Conservation (phyloP, 2,797 vertebrate genomes). For the Thunnus albacares region DNA sequence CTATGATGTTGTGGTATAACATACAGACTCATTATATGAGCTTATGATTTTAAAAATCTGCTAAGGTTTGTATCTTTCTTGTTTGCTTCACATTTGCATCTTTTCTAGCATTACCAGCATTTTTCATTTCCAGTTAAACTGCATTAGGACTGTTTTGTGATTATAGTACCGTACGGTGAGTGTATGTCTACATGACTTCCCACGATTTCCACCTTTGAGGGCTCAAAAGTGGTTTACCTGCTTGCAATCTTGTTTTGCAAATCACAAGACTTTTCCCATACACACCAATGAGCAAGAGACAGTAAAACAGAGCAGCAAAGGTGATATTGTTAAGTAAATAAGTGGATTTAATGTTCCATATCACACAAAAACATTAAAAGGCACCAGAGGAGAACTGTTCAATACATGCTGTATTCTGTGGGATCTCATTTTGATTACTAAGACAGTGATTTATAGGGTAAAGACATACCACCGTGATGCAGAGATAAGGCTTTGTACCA, state of each 20-base stretch:
- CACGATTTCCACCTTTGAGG: not conserved
- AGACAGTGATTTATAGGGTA: slow-evolving; percentile 61
- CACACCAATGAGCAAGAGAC: slow-evolving; percentile 19
- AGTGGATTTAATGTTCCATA: slow-evolving; percentile 32
- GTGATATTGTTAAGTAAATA: slow-evolving; percentile 31
- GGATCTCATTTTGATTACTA: slow-evolving; percentile 56
- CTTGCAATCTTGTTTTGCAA: slow-evolving; percentile 23
- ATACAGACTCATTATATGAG: not conserved
- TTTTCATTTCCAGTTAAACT: not conserved
- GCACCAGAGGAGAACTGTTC: slow-evolving; percentile 24
- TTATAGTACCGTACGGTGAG: not conserved
- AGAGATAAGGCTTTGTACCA: slow-evolving; percentile 52
- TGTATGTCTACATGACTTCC: not conserved
- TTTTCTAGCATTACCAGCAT: not conserved
- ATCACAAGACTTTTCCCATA: slow-evolving; percentile 1
- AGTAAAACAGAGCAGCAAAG: slow-evolving; percentile 36
- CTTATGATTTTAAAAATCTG: not conserved
- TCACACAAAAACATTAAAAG: slow-evolving; percentile 42
- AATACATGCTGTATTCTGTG: slow-evolving; percentile 37
- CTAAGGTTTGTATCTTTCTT: not conserved
- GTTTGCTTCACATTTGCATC: not conserved
- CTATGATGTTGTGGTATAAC: slow-evolving; percentile 4
- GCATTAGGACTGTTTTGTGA: not conserved
- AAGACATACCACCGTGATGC: slow-evolving; percentile 37
- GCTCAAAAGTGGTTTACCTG: not conserved